These are phyloP conservation scores for Dasyornis broadbenti DNA, from an alignment of 2,113 vertebrate genomes.

Conservation along the genomic window DNA sequence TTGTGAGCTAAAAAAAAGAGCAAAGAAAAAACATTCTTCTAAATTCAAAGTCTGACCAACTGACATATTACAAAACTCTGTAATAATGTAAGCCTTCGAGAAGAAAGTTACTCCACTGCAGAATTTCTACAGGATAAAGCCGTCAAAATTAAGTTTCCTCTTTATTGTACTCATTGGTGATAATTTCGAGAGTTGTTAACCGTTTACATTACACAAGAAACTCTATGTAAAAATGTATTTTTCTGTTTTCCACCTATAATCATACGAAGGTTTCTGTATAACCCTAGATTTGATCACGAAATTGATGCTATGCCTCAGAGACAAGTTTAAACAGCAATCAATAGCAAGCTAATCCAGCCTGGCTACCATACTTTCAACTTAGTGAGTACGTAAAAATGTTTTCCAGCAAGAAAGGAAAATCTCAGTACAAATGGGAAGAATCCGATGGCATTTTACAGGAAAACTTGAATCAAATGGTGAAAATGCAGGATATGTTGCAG, in stretches of 20 bases:
- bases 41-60: background rate
- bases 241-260: background rate
- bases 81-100: background rate
- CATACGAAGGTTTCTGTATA: background rate
- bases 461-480: background rate
- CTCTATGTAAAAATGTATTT: background rate
- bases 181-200: background rate
- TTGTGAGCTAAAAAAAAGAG: slow-evolving; percentile 83
- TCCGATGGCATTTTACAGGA: background rate
- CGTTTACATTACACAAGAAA: background rate
- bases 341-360: background rate
- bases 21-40: background rate
- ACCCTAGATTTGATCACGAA: background rate
- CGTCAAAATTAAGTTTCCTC: no score
- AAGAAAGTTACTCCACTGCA: background rate
- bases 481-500: background rate
- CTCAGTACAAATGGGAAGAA: background rate
- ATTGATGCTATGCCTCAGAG: background rate
- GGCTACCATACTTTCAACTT: background rate
- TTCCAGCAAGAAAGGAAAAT: background rate
- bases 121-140: background rate
- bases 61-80: background rate
- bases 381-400: background rate
- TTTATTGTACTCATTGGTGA: no score
- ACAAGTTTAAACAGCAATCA: background rate